Evolutionary conservation across 2,888 invertebrate genomes (phyloP).

Genomic region (Gortyna flavago): DNA sequence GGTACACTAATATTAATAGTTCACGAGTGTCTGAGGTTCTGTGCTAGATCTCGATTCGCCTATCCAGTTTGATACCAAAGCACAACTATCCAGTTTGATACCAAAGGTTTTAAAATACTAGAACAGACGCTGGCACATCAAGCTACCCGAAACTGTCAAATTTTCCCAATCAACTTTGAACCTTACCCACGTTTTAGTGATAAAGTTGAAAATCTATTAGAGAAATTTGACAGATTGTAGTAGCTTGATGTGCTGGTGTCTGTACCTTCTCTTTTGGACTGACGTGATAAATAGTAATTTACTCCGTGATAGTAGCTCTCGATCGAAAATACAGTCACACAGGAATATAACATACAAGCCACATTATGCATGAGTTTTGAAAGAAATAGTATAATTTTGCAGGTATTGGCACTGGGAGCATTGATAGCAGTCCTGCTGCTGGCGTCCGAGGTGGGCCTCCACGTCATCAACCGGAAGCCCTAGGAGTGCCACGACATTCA

Average conservation of each 20-base stretch:
- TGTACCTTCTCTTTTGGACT: neutral
- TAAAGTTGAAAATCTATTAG: too few species aligned
- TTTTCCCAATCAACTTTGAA: too few species aligned
- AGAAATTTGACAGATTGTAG: too few species aligned
- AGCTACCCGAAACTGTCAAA: too few species aligned
- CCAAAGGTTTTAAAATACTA: neutral
- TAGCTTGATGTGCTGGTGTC: too few species aligned
- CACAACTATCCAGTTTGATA: neutral
- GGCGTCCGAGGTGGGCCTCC: constrained; percentile 51
- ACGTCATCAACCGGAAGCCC: constrained; percentile 17
- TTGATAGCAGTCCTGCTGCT: constrained; percentile 59
- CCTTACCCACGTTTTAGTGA: too few species aligned
- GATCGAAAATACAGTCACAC: neutral
- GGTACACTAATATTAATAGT: constrained; percentile 51
- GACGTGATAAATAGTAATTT: neutral
- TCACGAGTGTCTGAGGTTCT: neutral
- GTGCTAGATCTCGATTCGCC: neutral
- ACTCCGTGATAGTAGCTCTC: too few species aligned
- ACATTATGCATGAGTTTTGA: neutral
- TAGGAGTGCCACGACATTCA: neutral
- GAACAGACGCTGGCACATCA: too few species aligned
- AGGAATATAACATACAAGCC: neutral
- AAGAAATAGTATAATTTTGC: constrained; percentile 21
- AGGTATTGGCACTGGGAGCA: constrained; percentile 61
- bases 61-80: neutral